Conservation (phyloP, 2,797 vertebrate species). For the Pitangus sulphuratus region DNA sequence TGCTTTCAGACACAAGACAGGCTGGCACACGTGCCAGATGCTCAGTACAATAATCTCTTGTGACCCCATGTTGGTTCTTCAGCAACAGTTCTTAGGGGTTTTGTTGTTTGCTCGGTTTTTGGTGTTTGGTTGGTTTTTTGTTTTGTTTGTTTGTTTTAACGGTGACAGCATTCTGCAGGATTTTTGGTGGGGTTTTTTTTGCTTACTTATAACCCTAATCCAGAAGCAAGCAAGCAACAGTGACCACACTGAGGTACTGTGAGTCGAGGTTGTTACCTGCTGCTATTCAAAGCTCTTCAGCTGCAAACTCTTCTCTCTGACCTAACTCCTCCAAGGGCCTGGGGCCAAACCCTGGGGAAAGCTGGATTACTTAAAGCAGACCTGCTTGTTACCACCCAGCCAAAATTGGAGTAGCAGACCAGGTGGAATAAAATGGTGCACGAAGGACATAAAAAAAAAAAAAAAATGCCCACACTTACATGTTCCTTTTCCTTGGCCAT, state of each 20-base stretch:
- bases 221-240: not conserved
- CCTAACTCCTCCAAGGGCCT: not conserved
- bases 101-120: not conserved
- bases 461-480: rapidly evolving
- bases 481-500: not conserved
- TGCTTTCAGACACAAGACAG: not conserved
- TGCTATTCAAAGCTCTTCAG: not conserved
- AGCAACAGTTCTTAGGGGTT: not conserved
- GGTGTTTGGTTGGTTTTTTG: not conserved
- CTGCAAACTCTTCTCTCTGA: not conserved
- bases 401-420: not conserved
- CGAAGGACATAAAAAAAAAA: not conserved
- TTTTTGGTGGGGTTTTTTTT: not conserved
- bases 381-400: not conserved
- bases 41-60: not conserved
- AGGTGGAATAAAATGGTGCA: not conserved
- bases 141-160: not conserved
- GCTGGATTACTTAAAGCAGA: not conserved
- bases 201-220: not conserved
- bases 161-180: not conserved
- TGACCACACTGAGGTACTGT: not conserved
- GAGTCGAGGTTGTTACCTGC: not conserved
- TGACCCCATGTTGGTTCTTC: not conserved
- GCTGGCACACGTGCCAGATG: not conserved
- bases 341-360: not conserved